Evolutionary conservation across 2,888 invertebrate genomes (phyloP), one percentile per base, ranked within the genome.

Genomic region (Ligdia adustata): DNA sequence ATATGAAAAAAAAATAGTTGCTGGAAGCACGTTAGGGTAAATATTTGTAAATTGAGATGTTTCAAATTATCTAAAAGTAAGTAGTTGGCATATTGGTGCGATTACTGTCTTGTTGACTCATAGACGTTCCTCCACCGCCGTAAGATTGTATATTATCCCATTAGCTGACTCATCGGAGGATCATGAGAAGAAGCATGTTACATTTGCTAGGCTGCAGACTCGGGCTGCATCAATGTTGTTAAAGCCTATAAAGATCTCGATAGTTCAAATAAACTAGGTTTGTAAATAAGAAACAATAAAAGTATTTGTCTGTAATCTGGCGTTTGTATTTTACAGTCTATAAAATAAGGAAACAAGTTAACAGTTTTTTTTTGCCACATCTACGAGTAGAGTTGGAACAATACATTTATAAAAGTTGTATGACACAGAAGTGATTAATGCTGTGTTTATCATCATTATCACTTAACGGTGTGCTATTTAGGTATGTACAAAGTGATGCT

Each of bases 11-110:
- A 37, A 37, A 27, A 27, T 39, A 49, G 52, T 51, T 52, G 52
- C 52, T 60, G 50, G 55, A 47, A 45, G 42, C 58, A 56, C 51
- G 55, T 57, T 59, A 61, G 60, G 52, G 49, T 59, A 60, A n/a
- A 56, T 57, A 33, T 39, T 52, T 64, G 62, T 65, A 68, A 63
- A 66, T 66, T 66, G 60, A 62, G 60, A 60, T 63, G 60, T 68
- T 69, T 67, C 55, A 68, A 68, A 62, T 57, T 43, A 48, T 55
- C 47, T 54, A 45, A 43, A 22, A 50, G 44, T 38, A 24, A 16
- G 50, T 49, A 60, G 57, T 44, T 46, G n/a, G 41, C 53, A 54
- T 32, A 55, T 52, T 49, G 48, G 41, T 54, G 54, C 62, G 59
- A 52, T 34, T 38, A 48, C 52, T 53, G 27, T 7, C n/a, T 42